These are phyloP conservation scores for Galaxea fascicularis DNA, from an alignment of 92 coral and sea anemone genomes.

Conservation along the genomic window DNA sequence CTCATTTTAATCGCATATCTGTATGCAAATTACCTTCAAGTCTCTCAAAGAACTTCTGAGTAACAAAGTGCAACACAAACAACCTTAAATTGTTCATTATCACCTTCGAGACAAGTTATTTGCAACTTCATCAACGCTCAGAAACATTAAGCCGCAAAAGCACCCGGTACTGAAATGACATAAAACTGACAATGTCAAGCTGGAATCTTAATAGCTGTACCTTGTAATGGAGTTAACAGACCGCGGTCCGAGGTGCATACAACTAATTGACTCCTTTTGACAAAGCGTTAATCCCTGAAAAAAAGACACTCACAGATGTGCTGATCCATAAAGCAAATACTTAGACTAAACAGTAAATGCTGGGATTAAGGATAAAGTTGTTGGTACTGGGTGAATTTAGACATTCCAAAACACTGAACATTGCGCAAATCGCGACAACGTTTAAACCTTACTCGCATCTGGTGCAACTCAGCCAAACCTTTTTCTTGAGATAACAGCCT, in stretches of 20 bases:
- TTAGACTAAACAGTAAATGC: neutral
- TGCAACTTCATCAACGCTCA: conserved; percentile 1
- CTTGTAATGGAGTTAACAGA: conserved; percentile 14
- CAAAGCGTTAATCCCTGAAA: conserved; percentile 26
- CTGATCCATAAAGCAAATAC: conserved; percentile 31
- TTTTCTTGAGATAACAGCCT: neutral
- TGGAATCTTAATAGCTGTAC: neutral
- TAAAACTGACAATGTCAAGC: neutral
- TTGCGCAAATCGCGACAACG: neutral
- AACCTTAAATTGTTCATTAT: neutral
- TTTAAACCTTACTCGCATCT: neutral
- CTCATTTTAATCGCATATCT: conserved; percentile 20
- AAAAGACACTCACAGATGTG: conserved; percentile 20
- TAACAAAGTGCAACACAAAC: conserved; percentile 7
- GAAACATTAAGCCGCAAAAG: neutral
- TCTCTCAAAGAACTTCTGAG: conserved; percentile 33
- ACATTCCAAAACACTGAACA: neutral
- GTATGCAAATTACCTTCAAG: conserved; percentile 29
- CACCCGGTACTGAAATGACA: neutral
- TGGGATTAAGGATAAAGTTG: neutral
- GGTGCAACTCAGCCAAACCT: neutral
- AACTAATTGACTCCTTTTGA: conserved; percentile 15
- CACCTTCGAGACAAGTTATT: conserved; percentile 10
- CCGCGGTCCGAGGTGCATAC: conserved; percentile 2
- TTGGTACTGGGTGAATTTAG: neutral